Conservation (phyloP, 2,888 invertebrate species). For the Syrista parreyssii region DNA sequence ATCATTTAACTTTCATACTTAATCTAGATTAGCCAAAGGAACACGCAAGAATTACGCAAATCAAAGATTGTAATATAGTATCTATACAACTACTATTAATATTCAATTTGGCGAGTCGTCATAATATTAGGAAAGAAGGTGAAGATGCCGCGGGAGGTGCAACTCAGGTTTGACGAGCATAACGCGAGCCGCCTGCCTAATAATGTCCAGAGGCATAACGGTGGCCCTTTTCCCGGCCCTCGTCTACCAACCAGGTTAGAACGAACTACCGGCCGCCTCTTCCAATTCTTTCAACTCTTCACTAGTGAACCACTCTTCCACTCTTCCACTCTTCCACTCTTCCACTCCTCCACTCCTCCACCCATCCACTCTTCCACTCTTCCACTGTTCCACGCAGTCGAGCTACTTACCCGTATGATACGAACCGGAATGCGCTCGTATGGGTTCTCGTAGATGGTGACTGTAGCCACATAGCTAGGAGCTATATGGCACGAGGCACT, state of each 20-base stretch:
- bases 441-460: background rate
- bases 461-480: slow-evolving; percentile 5
- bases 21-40: background rate
- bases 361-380: too few species aligned
- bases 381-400: slow-evolving; percentile 27
- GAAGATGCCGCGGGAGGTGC: slow-evolving; percentile 23
- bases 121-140: slow-evolving; percentile 36
- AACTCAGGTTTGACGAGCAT: slow-evolving; percentile 37
- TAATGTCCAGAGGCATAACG: slow-evolving; percentile 42
- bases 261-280: slow-evolving; percentile 13
- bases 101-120: slow-evolving; percentile 36
- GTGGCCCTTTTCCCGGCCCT: background rate
- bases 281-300: background rate
- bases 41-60: background rate
- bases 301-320: too few species aligned
- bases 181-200: slow-evolving; percentile 44
- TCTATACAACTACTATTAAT: slow-evolving; percentile 12
- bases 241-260: slow-evolving; percentile 16
- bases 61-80: background rate
- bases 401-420: slow-evolving; percentile 12
- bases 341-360: background rate
- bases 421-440: background rate
- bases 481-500: slow-evolving; percentile 10
- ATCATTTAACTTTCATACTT: background rate
- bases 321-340: too few species aligned